These are phyloP conservation scores for Tethea ocularis DNA, from an alignment of 2,888 invertebrate genomes.

Conservation along the genomic window DNA sequence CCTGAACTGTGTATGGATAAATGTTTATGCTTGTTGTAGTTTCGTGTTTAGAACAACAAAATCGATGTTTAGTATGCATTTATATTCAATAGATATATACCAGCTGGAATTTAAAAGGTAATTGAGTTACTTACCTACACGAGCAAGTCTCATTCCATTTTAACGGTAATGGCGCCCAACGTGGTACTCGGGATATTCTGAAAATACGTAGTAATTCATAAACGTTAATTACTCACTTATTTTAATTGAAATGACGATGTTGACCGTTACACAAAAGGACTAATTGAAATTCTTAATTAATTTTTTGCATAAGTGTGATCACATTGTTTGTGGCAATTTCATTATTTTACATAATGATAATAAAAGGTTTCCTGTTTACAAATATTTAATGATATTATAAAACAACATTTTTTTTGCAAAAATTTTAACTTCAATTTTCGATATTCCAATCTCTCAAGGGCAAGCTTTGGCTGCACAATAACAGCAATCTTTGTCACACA, in stretches of 20 bases:
- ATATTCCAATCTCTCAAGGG: no score
- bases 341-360: background rate
- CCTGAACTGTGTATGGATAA: slow-evolving; percentile 25
- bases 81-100: slow-evolving; percentile 20
- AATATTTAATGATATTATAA: no score
- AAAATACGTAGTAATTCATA: slow-evolving; percentile 7
- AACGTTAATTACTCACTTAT: background rate
- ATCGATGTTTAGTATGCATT: slow-evolving; percentile 39
- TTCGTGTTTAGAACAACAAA: slow-evolving; percentile 30
- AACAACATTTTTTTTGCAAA: no score
- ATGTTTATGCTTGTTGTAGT: slow-evolving; percentile 43
- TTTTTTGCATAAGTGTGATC: background rate
- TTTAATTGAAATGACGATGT: background rate
- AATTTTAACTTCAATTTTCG: no score
- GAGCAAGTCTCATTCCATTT: slow-evolving; percentile 22
- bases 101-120: slow-evolving; percentile 1
- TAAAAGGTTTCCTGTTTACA: background rate
- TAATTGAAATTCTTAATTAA: background rate
- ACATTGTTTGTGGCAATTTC: background rate
- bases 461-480: no score
- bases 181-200: slow-evolving; percentile 22
- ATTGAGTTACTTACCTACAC: slow-evolving; percentile 5
- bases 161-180: slow-evolving; percentile 39
- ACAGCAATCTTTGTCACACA: no score
- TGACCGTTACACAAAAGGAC: background rate